Percentiles rank a stretch among this genome's conserved stretches.
phyloP scores from a whole-genome alignment of 2,888 invertebrate species.

The Cryptocheilus praepositus region DNA sequence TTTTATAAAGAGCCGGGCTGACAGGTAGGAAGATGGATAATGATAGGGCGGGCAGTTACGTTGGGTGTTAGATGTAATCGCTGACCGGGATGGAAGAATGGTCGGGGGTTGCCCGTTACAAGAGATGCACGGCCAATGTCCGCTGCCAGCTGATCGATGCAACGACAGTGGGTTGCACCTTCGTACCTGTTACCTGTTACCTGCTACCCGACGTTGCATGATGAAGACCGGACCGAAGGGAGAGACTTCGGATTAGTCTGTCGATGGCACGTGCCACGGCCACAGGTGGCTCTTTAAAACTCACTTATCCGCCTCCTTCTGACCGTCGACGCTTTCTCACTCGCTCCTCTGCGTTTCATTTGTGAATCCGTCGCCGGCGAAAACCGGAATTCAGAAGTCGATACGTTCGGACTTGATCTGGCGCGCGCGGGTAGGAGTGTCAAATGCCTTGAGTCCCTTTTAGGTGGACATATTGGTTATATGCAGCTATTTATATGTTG shows the following conservation, averaged over 20 bases:
- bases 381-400: constrained; percentile 41
- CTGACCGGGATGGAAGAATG: constrained; percentile 29
- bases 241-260: constrained; percentile 50
- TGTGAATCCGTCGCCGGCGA: constrained; percentile 14
- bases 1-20: not conserved
- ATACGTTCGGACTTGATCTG: not conserved
- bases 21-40: constrained; percentile 45
- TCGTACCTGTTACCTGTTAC: constrained; percentile 62
- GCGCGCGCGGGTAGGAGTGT: too few species aligned
- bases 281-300: constrained; percentile 69
- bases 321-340: constrained; percentile 21
- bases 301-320: constrained; percentile 52
- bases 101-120: constrained; percentile 33
- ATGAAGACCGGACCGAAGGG: constrained; percentile 57
- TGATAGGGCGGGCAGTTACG: constrained; percentile 51
- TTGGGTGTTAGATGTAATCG: constrained; percentile 54
- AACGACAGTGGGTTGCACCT: constrained; percentile 47
- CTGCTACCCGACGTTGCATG: constrained; percentile 43
- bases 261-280: constrained; percentile 68
- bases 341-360: constrained; percentile 3
- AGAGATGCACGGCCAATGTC: constrained; percentile 34
- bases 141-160: constrained; percentile 41
- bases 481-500: too few species aligned
- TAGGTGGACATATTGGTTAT: too few species aligned
- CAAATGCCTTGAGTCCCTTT: too few species aligned